Evolutionary conservation across 2,888 invertebrate species (phyloP).

Genomic region (Mythimna ferrago): DNA sequence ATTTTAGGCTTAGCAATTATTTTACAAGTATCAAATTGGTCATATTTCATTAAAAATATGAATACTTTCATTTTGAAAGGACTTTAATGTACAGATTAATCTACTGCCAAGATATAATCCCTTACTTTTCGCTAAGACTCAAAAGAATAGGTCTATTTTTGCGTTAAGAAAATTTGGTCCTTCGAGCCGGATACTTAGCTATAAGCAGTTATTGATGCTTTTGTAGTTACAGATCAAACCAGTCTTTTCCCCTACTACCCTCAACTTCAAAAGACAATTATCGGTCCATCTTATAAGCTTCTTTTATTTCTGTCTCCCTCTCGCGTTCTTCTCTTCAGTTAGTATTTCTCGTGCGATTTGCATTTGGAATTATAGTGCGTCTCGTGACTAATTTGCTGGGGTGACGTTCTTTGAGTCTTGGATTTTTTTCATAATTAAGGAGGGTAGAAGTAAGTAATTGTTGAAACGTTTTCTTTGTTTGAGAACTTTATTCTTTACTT

Average conservation of each 20-base stretch:
- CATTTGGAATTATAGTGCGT: conserved; percentile 62
- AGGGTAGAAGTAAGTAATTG: conserved; percentile 22
- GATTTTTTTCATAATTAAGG: conserved; percentile 35
- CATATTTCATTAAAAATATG: conserved; percentile 45
- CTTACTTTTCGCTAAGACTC: conserved; percentile 4
- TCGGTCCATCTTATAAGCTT: conserved; percentile 46
- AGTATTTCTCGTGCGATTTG: conserved; percentile 55
- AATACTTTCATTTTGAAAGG: conserved; percentile 29
- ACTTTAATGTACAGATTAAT: conserved; percentile 32
- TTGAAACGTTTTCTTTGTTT: conserved; percentile 22
- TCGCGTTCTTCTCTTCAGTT: conserved; percentile 31
- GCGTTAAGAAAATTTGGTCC: conserved; percentile 11
- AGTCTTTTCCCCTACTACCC: conserved; percentile 18
- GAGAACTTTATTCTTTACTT: not conserved
- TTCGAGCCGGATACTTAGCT: conserved; percentile 17
- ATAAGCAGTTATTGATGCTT: conserved; percentile 21
- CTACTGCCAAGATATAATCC: conserved; percentile 27
- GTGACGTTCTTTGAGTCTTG: conserved; percentile 31
- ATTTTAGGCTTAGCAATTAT: conserved; percentile 41
- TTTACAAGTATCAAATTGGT: conserved; percentile 28
- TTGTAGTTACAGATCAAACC: conserved; percentile 40
- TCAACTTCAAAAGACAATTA: conserved; percentile 59
- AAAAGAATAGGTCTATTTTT: conserved; percentile 9
- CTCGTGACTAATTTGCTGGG: conserved; percentile 53
- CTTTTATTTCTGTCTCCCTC: conserved; percentile 28